phyloP scores from a whole-genome alignment of 2,888 invertebrate species.

The Galerucella calmariensis region DNA sequence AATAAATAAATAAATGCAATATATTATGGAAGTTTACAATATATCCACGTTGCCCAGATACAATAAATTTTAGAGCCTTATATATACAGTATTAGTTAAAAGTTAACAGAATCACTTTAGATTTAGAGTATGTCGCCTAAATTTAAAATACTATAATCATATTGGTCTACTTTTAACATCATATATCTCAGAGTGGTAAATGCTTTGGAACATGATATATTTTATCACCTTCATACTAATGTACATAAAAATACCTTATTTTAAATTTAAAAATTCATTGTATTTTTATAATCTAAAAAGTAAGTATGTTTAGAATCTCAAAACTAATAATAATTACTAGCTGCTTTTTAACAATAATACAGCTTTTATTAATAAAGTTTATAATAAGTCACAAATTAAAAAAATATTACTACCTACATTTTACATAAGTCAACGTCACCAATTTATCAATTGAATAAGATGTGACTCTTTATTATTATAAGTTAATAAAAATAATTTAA shows the following conservation, averaged over 20 bases:
- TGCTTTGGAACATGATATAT: neutral
- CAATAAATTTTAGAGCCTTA: conserved; percentile 57
- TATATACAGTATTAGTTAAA: conserved; percentile 59
- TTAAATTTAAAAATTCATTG: neutral
- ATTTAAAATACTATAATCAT: conserved; percentile 53
- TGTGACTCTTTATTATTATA: neutral
- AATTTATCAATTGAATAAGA: neutral
- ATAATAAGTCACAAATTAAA: neutral
- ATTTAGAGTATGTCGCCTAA: conserved; percentile 33
- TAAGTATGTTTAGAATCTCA: neutral
- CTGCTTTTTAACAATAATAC: neutral
- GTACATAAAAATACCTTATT: neutral
- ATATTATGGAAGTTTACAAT: neutral
- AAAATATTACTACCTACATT: neutral
- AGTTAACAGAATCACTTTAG: conserved; percentile 45
- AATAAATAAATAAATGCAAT: neutral
- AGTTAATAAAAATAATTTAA: neutral
- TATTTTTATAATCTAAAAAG: neutral
- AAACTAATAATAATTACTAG: neutral
- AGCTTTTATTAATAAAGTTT: neutral
- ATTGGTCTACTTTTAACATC: conserved; percentile 28
- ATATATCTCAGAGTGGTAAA: neutral
- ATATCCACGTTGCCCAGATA: conserved; percentile 34
- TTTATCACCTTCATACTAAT: conserved; percentile 9
- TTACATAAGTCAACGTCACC: conserved; percentile 2